Base-by-base conservation (phyloP, 2,888 invertebrate genomes). In the Caenorhabditis sp. region DNA sequence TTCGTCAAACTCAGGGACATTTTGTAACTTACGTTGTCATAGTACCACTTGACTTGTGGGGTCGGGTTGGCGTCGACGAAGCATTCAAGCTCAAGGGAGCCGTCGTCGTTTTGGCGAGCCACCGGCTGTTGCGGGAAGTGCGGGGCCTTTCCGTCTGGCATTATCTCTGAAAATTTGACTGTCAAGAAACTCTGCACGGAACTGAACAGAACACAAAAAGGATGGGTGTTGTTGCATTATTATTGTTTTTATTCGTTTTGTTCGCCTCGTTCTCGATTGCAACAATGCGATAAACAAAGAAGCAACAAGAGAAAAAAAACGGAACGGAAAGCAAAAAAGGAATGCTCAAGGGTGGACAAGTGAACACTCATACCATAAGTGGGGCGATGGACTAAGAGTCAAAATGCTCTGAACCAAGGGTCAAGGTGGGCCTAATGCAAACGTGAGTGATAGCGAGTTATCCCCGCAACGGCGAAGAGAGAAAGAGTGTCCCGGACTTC, bases 61-160 rank as follows among this genome's bases (percentile, higher is more conserved):
- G 79, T 78, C 24, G 89, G 89, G 46, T 80, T 72, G 61, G 89
- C 89, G 75, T 89, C 89, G 43, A 89, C 81, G 82, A 89, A 89
- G 80, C 89, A 89, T 78, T 89, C 89, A 37, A 89, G 78, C 78
- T 89, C 89, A 41, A 89, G 82, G 7, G 87, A 87, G n/a, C 84
- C 89, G 77, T 89, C 89, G 73, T 89, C 89, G 78, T 89, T 89
- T 78, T 89, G 89, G 50, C 89, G 78, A 43, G 89, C 89, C 56
- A 89, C 89, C 15, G 89, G 89, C 77, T 89, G 89, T 80, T 89
- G 89, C 20, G 89, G 89, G 80, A 89, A 89, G 77, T 89, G 89
- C 30, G 89, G 89, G 20, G 89, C 88, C 81, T 89, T 89, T 68
- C 87, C 88, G 76, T 88, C 87, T 37, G 88, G 86, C 88, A 88